A percentile compares a stretch with the other conserved stretches of the same genome.
Evolutionary conservation across 2,113 vertebrate species (phyloP).

Genomic region (Peromyscus polionotus): DNA sequence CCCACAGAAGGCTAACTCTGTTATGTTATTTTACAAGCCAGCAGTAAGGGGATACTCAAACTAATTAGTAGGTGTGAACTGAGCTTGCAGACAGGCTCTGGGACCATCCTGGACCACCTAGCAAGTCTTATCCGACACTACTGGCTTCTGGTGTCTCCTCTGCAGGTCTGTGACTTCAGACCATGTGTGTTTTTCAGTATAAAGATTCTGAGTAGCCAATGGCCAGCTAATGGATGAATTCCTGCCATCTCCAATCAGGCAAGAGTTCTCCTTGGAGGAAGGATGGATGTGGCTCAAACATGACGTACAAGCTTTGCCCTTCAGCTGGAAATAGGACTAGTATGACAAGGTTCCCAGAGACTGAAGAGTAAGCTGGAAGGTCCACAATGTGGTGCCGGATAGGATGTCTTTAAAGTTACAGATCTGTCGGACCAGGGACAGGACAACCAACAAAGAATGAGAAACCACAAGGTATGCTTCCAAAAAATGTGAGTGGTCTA

Average conservation of each 20-base stretch:
- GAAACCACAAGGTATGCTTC: neutral
- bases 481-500: neutral
- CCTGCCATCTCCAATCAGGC: neutral
- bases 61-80: neutral
- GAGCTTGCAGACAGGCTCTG: neutral
- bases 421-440: slow-evolving; percentile 12
- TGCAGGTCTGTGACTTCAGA: neutral
- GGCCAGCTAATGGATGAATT: neutral
- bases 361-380: neutral
- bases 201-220: neutral
- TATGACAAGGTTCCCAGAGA: neutral
- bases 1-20: neutral
- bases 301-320: neutral
- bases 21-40: neutral
- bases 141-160: neutral
- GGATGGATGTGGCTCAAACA: neutral
- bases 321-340: neutral
- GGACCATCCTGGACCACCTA: neutral
- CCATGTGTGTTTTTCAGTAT: neutral
- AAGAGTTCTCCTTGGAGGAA: neutral
- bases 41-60: neutral
- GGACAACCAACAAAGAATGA: neutral
- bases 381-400: neutral
- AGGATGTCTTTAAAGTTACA: neutral
- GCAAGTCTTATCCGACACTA: neutral